A percentile compares a stretch with the other conserved stretches of the same genome.
phyloP scores from a whole-genome alignment of 2,113 vertebrate genomes.

The Rhombomys opimus region DNA sequence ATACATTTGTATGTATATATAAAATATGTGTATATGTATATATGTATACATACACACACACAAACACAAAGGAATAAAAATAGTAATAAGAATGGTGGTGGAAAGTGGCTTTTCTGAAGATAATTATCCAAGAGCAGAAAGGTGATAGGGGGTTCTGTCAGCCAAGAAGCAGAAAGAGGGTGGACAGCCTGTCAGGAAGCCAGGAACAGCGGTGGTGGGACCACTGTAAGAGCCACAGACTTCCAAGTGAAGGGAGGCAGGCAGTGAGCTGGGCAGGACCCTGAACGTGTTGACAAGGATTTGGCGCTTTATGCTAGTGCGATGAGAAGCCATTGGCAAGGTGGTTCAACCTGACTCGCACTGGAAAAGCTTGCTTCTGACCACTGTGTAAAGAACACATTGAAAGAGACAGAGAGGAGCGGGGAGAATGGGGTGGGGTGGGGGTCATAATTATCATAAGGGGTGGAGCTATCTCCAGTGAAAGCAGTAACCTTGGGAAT shows the following conservation, averaged over 20 bases:
- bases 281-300: background rate
- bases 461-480: background rate
- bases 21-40: no score
- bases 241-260: background rate
- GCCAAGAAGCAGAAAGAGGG: background rate
- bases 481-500: background rate
- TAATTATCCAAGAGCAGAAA: background rate
- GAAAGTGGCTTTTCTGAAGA: slow-evolving; percentile 1
- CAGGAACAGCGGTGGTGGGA: background rate
- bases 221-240: background rate
- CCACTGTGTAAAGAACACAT: background rate
- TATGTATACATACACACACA: no score
- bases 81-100: background rate
- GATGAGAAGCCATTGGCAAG: background rate
- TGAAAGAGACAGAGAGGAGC: background rate
- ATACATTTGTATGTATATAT: no score
- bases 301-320: background rate
- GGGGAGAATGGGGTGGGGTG: background rate
- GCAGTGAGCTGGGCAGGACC: background rate
- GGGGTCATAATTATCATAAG: accelerated
- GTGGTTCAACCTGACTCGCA: background rate
- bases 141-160: background rate
- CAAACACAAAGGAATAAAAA: background rate
- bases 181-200: background rate
- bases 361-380: background rate